Conservation (phyloP, 2,113 vertebrate genomes). For the Callorhinus ursinus region DNA sequence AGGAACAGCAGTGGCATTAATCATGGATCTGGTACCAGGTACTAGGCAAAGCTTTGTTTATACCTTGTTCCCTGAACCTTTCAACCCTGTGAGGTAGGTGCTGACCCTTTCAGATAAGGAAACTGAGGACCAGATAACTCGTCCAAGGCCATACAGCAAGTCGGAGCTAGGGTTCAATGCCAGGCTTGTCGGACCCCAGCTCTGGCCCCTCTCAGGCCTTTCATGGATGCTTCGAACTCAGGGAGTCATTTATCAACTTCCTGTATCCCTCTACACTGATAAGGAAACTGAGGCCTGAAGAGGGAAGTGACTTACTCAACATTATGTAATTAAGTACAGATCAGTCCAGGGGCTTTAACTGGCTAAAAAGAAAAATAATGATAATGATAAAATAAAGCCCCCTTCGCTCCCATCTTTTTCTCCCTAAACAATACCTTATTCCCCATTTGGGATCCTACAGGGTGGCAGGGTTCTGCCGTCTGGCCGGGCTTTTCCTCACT, state of each 20-base stretch:
- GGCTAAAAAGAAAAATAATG: neutral
- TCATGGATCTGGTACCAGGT: neutral
- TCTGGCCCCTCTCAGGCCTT: neutral
- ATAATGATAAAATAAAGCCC: neutral
- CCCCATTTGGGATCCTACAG: neutral
- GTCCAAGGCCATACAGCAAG: neutral
- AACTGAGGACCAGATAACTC: neutral
- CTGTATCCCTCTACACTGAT: neutral
- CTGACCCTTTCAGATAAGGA: neutral
- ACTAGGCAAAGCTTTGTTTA: neutral
- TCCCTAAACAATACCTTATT: neutral
- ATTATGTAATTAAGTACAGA: neutral
- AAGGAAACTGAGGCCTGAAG: conserved; percentile 22
- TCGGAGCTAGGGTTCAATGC: neutral
- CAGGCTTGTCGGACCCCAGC: neutral
- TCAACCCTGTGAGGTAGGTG: neutral
- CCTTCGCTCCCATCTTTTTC: neutral
- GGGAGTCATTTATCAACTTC: neutral
- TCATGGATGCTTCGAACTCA: neutral
- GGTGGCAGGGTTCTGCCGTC: neutral
- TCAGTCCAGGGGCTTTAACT: neutral
- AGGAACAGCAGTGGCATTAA: neutral
- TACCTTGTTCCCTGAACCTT: neutral
- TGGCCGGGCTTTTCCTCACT: neutral
- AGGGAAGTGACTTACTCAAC: neutral